Base-by-base conservation (phyloP, 2,113 vertebrate species). In the Phocoena phocoena region DNA sequence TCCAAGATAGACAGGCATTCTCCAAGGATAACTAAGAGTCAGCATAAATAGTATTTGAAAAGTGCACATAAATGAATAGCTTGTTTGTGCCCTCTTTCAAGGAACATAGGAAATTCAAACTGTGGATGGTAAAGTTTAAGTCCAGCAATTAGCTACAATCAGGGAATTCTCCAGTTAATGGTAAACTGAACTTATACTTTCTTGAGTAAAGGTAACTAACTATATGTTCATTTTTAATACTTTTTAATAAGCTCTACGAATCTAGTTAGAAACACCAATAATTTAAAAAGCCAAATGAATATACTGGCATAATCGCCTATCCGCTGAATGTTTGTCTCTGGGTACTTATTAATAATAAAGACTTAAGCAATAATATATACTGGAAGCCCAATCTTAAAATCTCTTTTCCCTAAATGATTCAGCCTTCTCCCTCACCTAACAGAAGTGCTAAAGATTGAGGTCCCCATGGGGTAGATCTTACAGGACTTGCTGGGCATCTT, bases 181-280 rank as follows among this genome's bases (percentile, higher is more conserved):
- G 41, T 47, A 90, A 77, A 41, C 6, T 92, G 71, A 90, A 60
- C 55, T 62, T 93, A 65, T 93, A 65, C 8, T 77, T 25, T 76
- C 28, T 58, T 85, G 58, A 91, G 58, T 65, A 58, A 96, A 81
- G n/a, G 41, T 80, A 95, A 81, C 31, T 80, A 95, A 81, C 31
- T 76, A 14, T 50, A 26, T 55, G 50, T 36, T 31, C 8, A 23
- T 60, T 83, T 88, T 38, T 50, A 74, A 36, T 67, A 88, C 38
- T 71, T 81, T 82, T 83, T 23, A 86, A 50, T 50, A 88, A 82
- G 60, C 26, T 60, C 36, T 38, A 71, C 71, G 7, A 71, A 63
- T 63, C 41, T 63, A 85, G n/a, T 85, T 79, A 85, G 70, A 82
- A 89, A 90, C 31, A 65, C 15, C 25, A 89, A 33, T 60, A 89